Conservation (phyloP, 2,797 vertebrate genomes). For the Sebastes jordani region DNA sequence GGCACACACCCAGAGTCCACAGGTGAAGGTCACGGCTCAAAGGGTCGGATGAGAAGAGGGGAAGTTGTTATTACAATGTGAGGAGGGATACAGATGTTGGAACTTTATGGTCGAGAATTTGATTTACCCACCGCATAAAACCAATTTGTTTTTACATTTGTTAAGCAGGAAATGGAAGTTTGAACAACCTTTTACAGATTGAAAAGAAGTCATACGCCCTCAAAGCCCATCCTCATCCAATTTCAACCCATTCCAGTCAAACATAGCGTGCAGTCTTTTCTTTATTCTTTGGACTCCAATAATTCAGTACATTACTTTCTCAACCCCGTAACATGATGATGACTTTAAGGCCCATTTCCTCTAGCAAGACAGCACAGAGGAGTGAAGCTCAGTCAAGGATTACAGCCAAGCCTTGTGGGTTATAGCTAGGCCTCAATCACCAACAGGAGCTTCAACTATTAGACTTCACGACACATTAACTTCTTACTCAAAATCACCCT, state of each 20-base stretch:
- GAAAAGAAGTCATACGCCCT: background rate
- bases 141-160: slow-evolving; percentile 7
- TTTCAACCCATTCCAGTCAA: background rate
- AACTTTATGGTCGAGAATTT: slow-evolving; percentile 1
- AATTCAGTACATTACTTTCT: background rate
- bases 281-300: background rate
- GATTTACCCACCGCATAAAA: slow-evolving; percentile 33
- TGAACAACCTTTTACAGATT: background rate
- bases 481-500: background rate
- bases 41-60: slow-evolving; percentile 1
- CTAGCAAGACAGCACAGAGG: background rate
- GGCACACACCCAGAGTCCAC: slow-evolving; percentile 8
- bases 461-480: background rate
- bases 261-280: background rate
- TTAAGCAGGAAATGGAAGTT: slow-evolving; percentile 22
- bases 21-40: slow-evolving; percentile 33
- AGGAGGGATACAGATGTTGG: slow-evolving; percentile 40
- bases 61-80: background rate
- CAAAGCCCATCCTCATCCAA: background rate
- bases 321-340: background rate
- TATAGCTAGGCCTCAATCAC: background rate
- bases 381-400: background rate
- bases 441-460: background rate
- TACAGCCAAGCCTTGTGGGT: background rate
- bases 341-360: slow-evolving; percentile 6